These are phyloP conservation scores for Triops longicaudatus DNA, from an alignment of 1,140 invertebrate genomes.

Conservation along the genomic window DNA sequence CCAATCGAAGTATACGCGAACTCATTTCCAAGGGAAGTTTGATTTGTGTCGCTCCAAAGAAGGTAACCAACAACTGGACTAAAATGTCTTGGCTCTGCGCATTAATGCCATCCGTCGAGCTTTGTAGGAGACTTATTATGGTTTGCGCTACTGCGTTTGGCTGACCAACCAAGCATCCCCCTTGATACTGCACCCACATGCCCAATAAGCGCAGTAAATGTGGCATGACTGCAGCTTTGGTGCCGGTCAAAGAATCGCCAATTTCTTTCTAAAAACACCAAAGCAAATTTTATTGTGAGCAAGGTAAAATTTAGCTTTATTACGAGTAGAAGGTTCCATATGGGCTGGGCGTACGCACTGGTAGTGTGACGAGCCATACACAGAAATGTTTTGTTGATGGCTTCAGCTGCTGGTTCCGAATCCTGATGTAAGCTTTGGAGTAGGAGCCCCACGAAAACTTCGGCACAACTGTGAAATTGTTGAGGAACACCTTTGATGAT, in stretches of 20 bases:
- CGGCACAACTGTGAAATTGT: slow-evolving; percentile 70
- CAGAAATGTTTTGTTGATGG: slow-evolving; percentile 16
- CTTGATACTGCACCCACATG: slow-evolving; percentile 46
- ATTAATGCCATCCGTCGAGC: background rate
- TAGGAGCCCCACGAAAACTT: slow-evolving; percentile 52
- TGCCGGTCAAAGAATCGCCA: background rate
- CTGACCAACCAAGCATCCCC: slow-evolving; percentile 53
- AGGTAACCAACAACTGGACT: slow-evolving; percentile 39
- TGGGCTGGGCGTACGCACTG: slow-evolving; percentile 30
- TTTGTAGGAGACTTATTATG: background rate
- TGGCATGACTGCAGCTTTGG: background rate
- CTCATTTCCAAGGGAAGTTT: background rate
- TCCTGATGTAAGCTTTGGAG: slow-evolving; percentile 46
- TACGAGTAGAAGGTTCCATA: slow-evolving; percentile 37
- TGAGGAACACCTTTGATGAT: slow-evolving; percentile 66
- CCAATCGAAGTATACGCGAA: background rate
- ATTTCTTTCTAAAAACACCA: slow-evolving; percentile 7
- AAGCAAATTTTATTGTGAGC: background rate
- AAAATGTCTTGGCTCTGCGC: background rate
- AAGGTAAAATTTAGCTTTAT: background rate
- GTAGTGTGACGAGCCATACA: slow-evolving; percentile 29
- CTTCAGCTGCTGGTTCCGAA: slow-evolving; percentile 8
- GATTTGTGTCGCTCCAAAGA: slow-evolving; percentile 39
- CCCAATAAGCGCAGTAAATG: slow-evolving; percentile 13
- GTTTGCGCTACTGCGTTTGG: slow-evolving; percentile 39